phyloP scores from a whole-genome alignment of 2,888 invertebrate genomes.

The Mythimna albipuncta region DNA sequence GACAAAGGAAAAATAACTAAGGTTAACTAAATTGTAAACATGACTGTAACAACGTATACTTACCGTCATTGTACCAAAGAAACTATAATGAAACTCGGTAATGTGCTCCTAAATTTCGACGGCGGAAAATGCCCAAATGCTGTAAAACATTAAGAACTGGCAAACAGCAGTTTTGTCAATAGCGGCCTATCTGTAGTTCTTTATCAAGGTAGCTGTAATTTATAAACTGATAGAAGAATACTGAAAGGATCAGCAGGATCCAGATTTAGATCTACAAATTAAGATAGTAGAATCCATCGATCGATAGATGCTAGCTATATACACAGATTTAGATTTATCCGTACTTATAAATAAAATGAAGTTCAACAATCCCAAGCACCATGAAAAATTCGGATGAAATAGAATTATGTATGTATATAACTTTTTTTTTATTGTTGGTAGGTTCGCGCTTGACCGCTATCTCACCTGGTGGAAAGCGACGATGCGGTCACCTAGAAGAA shows the following conservation, averaged over 20 bases:
- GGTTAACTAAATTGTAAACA: constrained; percentile 15
- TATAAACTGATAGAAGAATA: no score
- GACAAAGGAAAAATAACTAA: constrained; percentile 26
- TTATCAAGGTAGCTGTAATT: no score
- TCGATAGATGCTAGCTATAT: not conserved
- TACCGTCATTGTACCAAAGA: no score
- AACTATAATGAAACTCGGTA: not conserved
- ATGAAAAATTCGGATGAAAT: not conserved
- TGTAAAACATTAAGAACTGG: not conserved
- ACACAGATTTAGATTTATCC: not conserved
- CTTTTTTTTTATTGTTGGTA: no score
- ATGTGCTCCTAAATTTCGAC: not conserved
- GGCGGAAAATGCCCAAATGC: not conserved
- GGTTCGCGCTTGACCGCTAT: no score
- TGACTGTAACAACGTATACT: constrained; percentile 18
- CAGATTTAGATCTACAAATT: not conserved
- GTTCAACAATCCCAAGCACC: not conserved
- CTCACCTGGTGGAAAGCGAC: no score
- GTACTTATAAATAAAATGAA: not conserved
- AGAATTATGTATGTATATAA: not conserved
- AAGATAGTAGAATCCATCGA: not conserved
- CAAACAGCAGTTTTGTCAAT: no score
- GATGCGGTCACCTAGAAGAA: no score
- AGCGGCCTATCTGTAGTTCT: no score
- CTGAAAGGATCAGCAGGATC: no score